These are phyloP conservation scores for Lycopodina hypogea DNA, from an alignment of 37 sponge, comb jelly and placozoan species.

Conservation along the genomic window DNA sequence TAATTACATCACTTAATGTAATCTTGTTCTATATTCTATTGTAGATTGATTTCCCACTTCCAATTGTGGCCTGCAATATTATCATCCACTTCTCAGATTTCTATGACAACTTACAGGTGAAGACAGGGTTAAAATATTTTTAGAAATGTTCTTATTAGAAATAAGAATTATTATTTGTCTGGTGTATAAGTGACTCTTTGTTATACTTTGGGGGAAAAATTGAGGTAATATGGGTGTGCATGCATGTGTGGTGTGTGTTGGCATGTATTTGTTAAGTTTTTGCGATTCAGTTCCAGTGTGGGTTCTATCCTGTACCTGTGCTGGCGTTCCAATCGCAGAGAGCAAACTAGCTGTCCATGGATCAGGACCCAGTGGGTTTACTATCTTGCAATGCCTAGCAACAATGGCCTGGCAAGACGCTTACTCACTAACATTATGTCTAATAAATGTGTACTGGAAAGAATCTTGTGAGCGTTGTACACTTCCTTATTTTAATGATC, in stretches of 20 bases:
- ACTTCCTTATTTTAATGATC: too few relatives aligned
- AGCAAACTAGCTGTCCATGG: conserved; percentile 11
- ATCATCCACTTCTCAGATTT: conserved; percentile 90
- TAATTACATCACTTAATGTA: too few relatives aligned
- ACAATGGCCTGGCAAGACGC: conserved; percentile 9
- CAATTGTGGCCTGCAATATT: conserved; percentile 83
- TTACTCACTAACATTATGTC: conserved; percentile 10
- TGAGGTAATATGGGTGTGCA: too few relatives aligned
- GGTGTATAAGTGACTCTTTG: too few relatives aligned
- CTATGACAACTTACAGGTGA: conserved; percentile 88
- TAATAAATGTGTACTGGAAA: too few relatives aligned
- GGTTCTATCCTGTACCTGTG: background rate
- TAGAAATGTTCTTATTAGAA: too few relatives aligned
- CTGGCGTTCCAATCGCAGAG: conserved; percentile 24
- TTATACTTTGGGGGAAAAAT: too few relatives aligned
- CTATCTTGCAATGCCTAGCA: background rate
- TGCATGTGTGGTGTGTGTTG: background rate
- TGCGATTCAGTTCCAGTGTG: conserved; percentile 18
- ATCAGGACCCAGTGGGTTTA: conserved; percentile 5
- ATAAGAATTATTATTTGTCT: too few relatives aligned
- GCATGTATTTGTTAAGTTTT: too few relatives aligned
- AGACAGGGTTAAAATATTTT: too few relatives aligned
- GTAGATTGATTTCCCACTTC: conserved; percentile 83
- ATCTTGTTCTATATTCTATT: background rate
- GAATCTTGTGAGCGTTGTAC: too few relatives aligned